A percentile compares a stretch with the other conserved stretches of the same genome.
These are phyloP conservation scores for Mormyrus proboscirostris DNA, from an alignment of 2,797 vertebrate species.

Conservation along the genomic window DNA sequence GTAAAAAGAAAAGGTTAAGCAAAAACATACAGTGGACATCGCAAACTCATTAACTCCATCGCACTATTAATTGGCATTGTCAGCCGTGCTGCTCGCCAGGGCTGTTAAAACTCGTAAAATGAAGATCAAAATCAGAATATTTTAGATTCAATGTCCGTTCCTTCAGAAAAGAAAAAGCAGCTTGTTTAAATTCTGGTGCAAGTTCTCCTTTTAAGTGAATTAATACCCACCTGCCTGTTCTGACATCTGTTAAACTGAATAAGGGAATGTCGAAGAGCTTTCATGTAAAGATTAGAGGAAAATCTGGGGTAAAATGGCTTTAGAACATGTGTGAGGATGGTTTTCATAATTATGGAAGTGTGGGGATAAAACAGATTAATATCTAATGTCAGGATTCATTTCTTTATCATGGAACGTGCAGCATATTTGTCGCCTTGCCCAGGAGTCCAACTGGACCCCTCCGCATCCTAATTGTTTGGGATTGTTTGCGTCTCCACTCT, in stretches of 20 bases:
- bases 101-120: not conserved
- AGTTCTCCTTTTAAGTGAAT: not conserved
- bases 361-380: constrained; percentile 57
- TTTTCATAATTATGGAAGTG: constrained; percentile 63
- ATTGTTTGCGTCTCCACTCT: constrained; percentile 32
- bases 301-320: constrained; percentile 37
- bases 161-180: not conserved
- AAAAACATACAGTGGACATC: not conserved
- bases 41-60: not conserved
- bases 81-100: not conserved
- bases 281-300: not conserved
- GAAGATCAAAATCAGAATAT: not conserved
- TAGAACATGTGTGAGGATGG: constrained; percentile 55
- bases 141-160: not conserved
- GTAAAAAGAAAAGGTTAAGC: not conserved
- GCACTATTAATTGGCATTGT: not conserved
- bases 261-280: not conserved
- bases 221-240: not conserved
- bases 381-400: constrained; percentile 79
- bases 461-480: constrained; percentile 43
- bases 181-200: not conserved
- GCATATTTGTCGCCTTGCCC: constrained; percentile 69
- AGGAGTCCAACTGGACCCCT: constrained; percentile 68
- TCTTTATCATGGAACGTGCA: constrained; percentile 72
- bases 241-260: not conserved